A percentile compares a stretch with the other conserved stretches of the same genome.
Evolutionary conservation across 2,113 vertebrate species (phyloP).

Genomic region (Conger conger): DNA sequence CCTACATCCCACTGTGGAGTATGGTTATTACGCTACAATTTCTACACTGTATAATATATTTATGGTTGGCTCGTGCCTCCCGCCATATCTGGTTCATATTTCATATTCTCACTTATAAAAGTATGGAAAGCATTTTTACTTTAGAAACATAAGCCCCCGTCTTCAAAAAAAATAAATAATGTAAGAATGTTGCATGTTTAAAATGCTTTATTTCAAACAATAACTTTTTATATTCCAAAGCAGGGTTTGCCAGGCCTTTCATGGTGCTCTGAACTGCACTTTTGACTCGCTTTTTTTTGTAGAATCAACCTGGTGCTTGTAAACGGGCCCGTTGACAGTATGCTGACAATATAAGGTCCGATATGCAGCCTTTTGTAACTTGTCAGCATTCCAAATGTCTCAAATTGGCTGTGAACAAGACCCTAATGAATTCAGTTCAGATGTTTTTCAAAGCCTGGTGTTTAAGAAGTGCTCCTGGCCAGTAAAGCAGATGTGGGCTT

Average conservation of each 20-base stretch:
- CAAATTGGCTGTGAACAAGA: slow-evolving; percentile 36
- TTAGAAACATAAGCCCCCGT: background rate
- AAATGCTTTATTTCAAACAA: slow-evolving; percentile 26
- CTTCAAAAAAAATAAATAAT: background rate
- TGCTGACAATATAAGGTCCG: slow-evolving; percentile 32
- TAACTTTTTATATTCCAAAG: slow-evolving; percentile 39
- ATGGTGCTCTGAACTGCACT: slow-evolving; percentile 40
- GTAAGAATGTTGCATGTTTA: slow-evolving; percentile 40
- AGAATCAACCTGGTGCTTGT: slow-evolving; percentile 43
- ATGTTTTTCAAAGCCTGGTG: slow-evolving; percentile 20
- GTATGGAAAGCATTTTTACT: slow-evolving; percentile 5
- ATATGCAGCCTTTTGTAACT: slow-evolving; percentile 32
- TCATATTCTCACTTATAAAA: background rate
- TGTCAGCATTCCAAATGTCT: slow-evolving; percentile 25
- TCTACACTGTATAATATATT: background rate
- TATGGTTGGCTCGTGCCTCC: background rate
- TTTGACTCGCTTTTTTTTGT: slow-evolving; percentile 33
- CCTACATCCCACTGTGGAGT: background rate
- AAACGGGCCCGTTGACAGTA: slow-evolving; percentile 35
- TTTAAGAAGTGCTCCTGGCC: background rate
- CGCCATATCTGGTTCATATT: background rate
- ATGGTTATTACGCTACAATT: background rate
- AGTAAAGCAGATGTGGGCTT: background rate
- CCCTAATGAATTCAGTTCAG: slow-evolving; percentile 30
- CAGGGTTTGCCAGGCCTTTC: slow-evolving; percentile 28